Conservation (phyloP, 2,113 vertebrate species). For the Ibidorhyncha struthersii region DNA sequence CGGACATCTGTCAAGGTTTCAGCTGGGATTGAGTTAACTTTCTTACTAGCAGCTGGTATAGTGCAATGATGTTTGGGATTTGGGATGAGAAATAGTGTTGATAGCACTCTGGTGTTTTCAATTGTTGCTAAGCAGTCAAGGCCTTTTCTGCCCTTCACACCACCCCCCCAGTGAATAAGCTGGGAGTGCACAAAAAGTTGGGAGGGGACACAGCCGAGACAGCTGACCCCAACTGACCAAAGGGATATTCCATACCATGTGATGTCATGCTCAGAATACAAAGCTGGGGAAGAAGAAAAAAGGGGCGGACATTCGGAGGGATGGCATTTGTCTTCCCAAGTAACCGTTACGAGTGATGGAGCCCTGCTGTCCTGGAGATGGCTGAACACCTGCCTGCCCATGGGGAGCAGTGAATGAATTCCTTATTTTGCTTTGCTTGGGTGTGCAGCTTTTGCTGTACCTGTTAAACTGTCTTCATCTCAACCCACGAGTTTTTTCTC, state of each 20-base stretch:
- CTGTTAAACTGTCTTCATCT: not conserved
- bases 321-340: not conserved
- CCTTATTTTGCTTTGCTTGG: not conserved
- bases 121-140: not conserved
- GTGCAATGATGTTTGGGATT: not conserved
- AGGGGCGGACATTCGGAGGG: not conserved
- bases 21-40: not conserved
- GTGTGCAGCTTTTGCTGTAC: not conserved
- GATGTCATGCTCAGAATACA: not conserved
- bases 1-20: not conserved
- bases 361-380: not conserved
- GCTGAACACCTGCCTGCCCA: not conserved
- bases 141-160: not conserved
- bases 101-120: not conserved
- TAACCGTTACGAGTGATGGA: not conserved
- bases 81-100: not conserved
- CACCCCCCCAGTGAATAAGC: not conserved
- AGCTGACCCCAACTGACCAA: not conserved
- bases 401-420: not conserved
- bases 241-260: not conserved
- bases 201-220: not conserved
- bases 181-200: not conserved
- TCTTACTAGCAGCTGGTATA: not conserved
- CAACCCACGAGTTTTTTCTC: not conserved
- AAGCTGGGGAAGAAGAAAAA: not conserved